These are phyloP conservation scores for Melanogrammus aeglefinus DNA, from an alignment of 2,797 vertebrate genomes.

Conservation along the genomic window DNA sequence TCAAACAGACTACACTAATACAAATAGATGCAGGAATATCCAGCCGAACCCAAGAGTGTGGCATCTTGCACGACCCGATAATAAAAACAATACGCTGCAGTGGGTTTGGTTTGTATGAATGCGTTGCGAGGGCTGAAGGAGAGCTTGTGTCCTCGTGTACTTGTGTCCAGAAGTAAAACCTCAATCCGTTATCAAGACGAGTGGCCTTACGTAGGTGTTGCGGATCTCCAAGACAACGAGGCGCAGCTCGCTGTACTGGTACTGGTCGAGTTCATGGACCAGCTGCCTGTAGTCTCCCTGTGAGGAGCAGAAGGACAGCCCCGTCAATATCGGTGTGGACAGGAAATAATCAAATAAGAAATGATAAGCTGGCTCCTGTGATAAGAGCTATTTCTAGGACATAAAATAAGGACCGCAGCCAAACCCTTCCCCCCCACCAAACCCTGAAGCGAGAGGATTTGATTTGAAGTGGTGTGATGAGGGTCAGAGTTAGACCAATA, in stretches of 20 bases:
- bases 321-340: not conserved
- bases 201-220: constrained; percentile 79
- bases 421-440: not conserved
- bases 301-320: constrained; percentile 4
- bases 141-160: too few species aligned
- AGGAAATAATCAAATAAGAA: not conserved
- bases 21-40: not conserved
- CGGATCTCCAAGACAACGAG: constrained; percentile 83
- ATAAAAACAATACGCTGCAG: not conserved
- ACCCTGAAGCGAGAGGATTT: not conserved
- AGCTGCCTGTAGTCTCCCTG: constrained; percentile 88
- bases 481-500: not conserved
- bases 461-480: not conserved
- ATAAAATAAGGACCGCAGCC: not conserved
- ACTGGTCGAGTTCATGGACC: constrained; percentile 85
- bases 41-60: not conserved
- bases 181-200: not conserved
- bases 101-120: too few species aligned
- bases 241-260: constrained; percentile 82
- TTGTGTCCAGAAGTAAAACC: too few species aligned
- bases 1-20: not conserved
- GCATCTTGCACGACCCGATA: not conserved
- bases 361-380: not conserved
- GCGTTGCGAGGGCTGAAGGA: too few species aligned
- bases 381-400: not conserved